A percentile compares a stretch with the other conserved stretches of the same genome.
phyloP scores from a whole-genome alignment of 2,888 invertebrate species.

The Lithosia quadra region DNA sequence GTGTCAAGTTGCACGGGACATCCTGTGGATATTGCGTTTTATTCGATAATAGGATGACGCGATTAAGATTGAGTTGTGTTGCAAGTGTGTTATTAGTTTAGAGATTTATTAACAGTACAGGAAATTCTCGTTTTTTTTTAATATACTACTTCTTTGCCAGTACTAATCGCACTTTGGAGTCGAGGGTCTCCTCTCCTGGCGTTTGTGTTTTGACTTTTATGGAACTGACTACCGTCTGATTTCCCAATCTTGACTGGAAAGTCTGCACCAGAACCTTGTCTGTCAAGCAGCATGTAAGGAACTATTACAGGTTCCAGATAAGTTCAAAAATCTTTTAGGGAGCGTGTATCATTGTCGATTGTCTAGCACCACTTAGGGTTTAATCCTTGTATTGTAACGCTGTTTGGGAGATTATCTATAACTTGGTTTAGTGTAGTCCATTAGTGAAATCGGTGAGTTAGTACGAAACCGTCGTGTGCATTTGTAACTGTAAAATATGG shows the following conservation, averaged over 20 bases:
- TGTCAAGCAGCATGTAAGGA: too few species aligned
- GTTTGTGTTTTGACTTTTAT: too few species aligned
- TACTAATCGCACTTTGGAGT: background rate
- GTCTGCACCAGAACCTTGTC: too few species aligned
- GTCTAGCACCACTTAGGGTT: conserved; percentile 32
- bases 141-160: background rate
- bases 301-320: too few species aligned
- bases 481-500: background rate
- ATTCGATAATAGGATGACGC: conserved; percentile 32
- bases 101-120: background rate
- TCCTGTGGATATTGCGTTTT: conserved; percentile 49
- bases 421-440: conserved; percentile 21
- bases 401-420: conserved; percentile 37
- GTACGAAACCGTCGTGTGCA: background rate
- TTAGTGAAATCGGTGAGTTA: background rate
- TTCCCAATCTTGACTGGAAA: conserved; percentile 9
- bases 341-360: too few species aligned
- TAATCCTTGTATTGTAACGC: conserved; percentile 38
- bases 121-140: background rate
- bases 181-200: background rate
- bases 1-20: conserved; percentile 53
- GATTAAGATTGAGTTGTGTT: conserved; percentile 36
- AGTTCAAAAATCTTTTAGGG: too few species aligned
- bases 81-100: conserved; percentile 10
- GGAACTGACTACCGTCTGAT: too few species aligned